phyloP scores from a whole-genome alignment of 2,888 invertebrate genomes.

The Cephus pulcher region DNA sequence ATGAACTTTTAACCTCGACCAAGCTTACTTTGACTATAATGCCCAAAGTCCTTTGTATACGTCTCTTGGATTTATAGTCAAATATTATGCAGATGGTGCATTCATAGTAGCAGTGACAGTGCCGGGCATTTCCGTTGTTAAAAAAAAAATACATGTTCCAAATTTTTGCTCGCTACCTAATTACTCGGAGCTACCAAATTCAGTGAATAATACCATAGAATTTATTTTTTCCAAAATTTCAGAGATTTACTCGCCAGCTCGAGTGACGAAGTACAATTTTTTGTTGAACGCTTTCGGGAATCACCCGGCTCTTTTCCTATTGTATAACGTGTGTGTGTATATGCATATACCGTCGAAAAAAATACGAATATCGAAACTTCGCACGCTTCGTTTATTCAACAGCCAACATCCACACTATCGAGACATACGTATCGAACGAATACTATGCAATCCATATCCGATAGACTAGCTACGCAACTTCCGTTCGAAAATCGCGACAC shows the following conservation, averaged over 20 bases:
- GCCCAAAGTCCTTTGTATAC: conserved; percentile 13
- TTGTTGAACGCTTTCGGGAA: neutral
- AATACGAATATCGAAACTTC: neutral
- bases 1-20: neutral
- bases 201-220: neutral
- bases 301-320: no score
- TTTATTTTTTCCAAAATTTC: neutral
- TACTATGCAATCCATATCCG: neutral
- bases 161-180: neutral
- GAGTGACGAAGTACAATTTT: neutral
- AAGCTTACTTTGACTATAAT: neutral
- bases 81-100: conserved; percentile 59
- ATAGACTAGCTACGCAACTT: neutral
- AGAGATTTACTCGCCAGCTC: neutral
- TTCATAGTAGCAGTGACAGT: conserved; percentile 27
- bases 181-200: neutral
- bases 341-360: neutral
- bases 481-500: neutral
- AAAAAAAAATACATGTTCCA: neutral
- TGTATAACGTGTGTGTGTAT: no score
- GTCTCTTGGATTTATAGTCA: conserved; percentile 50
- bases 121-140: neutral
- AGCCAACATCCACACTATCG: neutral
- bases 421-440: neutral
- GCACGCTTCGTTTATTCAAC: neutral